phyloP scores from a whole-genome alignment of 2,797 vertebrate genomes.

The Alcedo quadribrachys region DNA sequence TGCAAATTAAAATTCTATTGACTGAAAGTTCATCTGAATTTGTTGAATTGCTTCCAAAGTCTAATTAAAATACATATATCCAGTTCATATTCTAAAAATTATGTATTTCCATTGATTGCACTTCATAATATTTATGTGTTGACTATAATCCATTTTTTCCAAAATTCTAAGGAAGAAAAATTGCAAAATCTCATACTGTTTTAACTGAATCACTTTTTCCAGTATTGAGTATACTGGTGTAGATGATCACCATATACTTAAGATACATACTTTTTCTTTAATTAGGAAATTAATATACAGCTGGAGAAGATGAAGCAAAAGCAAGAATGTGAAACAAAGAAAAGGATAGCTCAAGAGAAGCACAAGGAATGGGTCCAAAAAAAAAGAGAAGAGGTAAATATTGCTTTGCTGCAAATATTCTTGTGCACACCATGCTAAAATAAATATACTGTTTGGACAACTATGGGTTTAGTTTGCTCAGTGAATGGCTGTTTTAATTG shows the following conservation, averaged over 20 bases:
- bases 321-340: slow-evolving; percentile 82
- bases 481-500: not conserved
- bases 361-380: slow-evolving; percentile 89
- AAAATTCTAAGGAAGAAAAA: not conserved
- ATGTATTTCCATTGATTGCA: not conserved
- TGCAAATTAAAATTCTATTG: slow-evolving; percentile 11
- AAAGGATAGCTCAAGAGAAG: slow-evolving; percentile 81
- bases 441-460: not conserved
- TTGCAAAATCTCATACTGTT: not conserved
- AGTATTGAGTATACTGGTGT: not conserved
- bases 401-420: not conserved
- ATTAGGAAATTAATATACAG: slow-evolving; percentile 77
- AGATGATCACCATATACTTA: not conserved
- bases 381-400: slow-evolving; percentile 87
- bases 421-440: not conserved
- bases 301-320: slow-evolving; percentile 80
- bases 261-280: slow-evolving; percentile 23
- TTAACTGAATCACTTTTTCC: not conserved
- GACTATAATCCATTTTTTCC: not conserved
- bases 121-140: not conserved
- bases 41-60: not conserved
- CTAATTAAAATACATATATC: not conserved
- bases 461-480: not conserved
- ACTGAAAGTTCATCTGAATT: slow-evolving; percentile 13
- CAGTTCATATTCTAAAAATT: not conserved